Percentiles rank a stretch among this genome's conserved stretches.
Evolutionary conservation across 2,797 vertebrate genomes (phyloP).

Genomic region (Melanotaenia pygmaea): DNA sequence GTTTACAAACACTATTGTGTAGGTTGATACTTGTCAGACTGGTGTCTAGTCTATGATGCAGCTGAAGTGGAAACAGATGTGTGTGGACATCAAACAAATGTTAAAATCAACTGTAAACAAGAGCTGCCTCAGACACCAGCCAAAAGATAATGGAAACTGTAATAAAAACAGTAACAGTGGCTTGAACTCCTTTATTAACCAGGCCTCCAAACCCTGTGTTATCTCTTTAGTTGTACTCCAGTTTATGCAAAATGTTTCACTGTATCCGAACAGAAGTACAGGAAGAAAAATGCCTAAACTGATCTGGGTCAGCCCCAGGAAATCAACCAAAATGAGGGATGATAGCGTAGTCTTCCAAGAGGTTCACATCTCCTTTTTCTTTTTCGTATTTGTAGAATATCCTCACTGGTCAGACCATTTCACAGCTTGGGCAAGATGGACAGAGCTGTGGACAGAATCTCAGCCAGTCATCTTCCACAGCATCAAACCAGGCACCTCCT

Average conservation of each 20-base stretch:
- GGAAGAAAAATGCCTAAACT: conserved; percentile 58
- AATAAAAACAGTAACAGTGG: conserved; percentile 52
- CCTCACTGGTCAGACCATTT: conserved; percentile 70
- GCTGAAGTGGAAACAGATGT: conserved; percentile 48
- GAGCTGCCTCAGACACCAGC: conserved; percentile 45
- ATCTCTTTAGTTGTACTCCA: conserved; percentile 9
- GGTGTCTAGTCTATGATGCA: conserved; percentile 32
- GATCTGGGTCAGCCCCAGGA: conserved; percentile 62
- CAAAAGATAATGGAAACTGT: conserved; percentile 48
- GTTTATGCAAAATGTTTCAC: conserved; percentile 29
- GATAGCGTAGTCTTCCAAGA: conserved; percentile 41
- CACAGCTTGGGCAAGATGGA: conserved; percentile 81
- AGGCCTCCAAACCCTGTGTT: conserved; percentile 16
- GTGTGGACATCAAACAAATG: conserved; percentile 32
- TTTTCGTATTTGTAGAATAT: conserved; percentile 59
- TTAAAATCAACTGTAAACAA: conserved; percentile 44
- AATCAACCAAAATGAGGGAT: conserved; percentile 46
- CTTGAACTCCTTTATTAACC: conserved; percentile 34
- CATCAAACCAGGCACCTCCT: conserved; percentile 71
- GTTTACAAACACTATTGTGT: no score
- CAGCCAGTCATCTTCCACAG: conserved; percentile 65
- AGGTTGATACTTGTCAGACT: conserved; percentile 7
- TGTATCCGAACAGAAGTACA: conserved; percentile 42
- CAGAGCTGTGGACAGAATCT: conserved; percentile 76
- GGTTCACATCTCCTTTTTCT: conserved; percentile 20